These are phyloP conservation scores for Syndactyla subalaris DNA, from an alignment of 2,797 vertebrate genomes.

Conservation along the genomic window DNA sequence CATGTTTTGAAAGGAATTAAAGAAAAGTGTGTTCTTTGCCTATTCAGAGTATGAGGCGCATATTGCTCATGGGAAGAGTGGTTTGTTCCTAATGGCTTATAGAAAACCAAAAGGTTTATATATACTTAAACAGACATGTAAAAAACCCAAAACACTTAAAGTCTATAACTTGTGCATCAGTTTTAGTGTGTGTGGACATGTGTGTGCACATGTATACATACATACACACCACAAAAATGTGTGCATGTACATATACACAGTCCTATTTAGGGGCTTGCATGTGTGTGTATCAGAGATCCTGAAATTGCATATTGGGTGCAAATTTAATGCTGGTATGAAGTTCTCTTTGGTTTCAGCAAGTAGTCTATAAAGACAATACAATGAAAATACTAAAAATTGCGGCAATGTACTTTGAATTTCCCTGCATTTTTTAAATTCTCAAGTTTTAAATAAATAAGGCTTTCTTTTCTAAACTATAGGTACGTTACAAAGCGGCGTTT, in stretches of 20 bases:
- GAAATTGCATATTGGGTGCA: constrained; percentile 77
- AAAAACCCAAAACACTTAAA: constrained; percentile 56
- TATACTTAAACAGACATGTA: constrained; percentile 49
- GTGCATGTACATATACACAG: background rate
- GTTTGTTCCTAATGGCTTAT: constrained; percentile 58
- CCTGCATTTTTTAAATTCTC: constrained; percentile 72
- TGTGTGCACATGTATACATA: background rate
- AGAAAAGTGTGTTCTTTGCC: constrained; percentile 33
- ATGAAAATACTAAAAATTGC: constrained; percentile 66
- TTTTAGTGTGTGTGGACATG: constrained; percentile 62
- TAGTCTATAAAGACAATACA: constrained; percentile 71
- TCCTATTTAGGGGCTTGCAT: background rate
- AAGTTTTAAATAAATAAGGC: constrained; percentile 75
- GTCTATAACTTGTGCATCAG: constrained; percentile 73
- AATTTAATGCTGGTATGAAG: constrained; percentile 79
- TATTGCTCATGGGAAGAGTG: constrained; percentile 71
- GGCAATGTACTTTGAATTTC: constrained; percentile 68
- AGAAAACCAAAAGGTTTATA: constrained; percentile 40
- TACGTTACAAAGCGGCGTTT: constrained; percentile 46
- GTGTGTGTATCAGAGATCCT: constrained; percentile 61
- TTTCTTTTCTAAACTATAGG: constrained; percentile 67
- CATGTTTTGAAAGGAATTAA: constrained; percentile 7
- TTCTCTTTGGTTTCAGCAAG: constrained; percentile 88
- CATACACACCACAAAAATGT: background rate
- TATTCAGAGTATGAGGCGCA: background rate